Evolutionary conservation across 2,113 vertebrate genomes (phyloP).

Genomic region (Furnarius figulus): DNA sequence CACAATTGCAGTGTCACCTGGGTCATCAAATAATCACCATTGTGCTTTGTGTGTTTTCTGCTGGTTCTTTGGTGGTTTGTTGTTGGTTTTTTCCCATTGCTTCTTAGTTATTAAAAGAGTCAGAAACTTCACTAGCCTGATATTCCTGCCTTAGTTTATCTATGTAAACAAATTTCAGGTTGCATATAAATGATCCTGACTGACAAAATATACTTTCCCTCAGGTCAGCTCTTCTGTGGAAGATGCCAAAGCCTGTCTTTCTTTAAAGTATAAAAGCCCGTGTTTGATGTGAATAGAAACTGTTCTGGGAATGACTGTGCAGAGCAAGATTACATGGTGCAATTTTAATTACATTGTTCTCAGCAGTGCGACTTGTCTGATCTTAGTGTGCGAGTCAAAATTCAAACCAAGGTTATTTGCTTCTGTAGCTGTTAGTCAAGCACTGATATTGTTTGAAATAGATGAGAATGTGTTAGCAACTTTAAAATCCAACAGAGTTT

Average conservation of each 20-base stretch:
- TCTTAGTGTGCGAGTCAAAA: conserved; percentile 41
- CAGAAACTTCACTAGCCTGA: not conserved
- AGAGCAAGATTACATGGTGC: conserved; percentile 36
- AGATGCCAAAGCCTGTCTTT: conserved; percentile 52
- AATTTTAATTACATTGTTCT: conserved; percentile 62
- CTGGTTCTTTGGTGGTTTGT: not conserved
- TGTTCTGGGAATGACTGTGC: conserved; percentile 42
- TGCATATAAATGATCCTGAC: conserved; percentile 58
- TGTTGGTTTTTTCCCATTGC: not conserved
- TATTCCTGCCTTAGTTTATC: conserved; percentile 9
- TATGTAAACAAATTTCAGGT: conserved; percentile 55
- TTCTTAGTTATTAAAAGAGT: conserved; percentile 20
- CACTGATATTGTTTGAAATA: not conserved
- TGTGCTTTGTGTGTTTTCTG: not conserved
- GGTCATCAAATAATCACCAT: not conserved
- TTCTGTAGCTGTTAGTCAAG: conserved; percentile 16
- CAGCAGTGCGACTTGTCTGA: conserved; percentile 29
- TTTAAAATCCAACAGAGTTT: not conserved
- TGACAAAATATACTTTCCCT: conserved; percentile 63
- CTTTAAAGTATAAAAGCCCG: conserved; percentile 57
- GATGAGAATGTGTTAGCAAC: not conserved
- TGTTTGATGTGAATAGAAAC: conserved; percentile 46
- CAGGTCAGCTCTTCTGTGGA: conserved; percentile 57
- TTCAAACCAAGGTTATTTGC: conserved; percentile 36
- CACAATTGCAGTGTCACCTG: not conserved